A percentile compares a stretch with the other conserved stretches of the same genome.
Evolutionary conservation across 2,113 vertebrate genomes (phyloP).

Genomic region (Alethe castanea): DNA sequence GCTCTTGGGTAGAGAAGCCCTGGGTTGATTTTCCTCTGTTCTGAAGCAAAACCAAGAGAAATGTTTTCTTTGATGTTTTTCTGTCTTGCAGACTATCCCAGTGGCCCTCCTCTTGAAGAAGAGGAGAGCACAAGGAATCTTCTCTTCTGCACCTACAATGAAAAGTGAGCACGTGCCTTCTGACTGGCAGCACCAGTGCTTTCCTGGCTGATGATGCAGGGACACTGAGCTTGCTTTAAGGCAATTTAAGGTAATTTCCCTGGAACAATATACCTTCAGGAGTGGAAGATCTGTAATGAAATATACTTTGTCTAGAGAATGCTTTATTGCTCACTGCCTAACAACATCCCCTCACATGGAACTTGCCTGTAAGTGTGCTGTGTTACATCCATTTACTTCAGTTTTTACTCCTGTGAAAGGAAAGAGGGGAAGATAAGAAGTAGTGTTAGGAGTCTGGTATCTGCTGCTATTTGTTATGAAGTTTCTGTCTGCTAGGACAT

Average conservation of each 20-base stretch:
- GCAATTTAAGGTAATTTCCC: background rate
- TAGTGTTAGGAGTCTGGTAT: accelerated
- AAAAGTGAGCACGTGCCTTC: background rate
- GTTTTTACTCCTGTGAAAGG: background rate
- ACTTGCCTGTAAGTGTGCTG: background rate
- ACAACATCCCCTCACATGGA: background rate
- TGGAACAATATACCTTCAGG: background rate
- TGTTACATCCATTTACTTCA: background rate
- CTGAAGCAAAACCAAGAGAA: background rate
- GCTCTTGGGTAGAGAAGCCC: background rate
- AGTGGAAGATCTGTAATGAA: background rate
- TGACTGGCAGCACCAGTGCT: background rate
- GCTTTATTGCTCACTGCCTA: background rate
- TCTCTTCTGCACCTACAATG: background rate
- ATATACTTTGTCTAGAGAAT: background rate
- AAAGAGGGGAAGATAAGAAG: background rate
- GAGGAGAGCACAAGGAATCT: background rate
- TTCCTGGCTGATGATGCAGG: background rate
- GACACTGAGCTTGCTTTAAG: background rate
- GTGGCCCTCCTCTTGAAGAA: background rate
- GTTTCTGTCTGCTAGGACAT: background rate
- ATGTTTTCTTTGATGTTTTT: background rate
- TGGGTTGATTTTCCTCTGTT: background rate
- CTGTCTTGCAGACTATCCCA: background rate
- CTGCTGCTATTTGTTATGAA: background rate